Base-by-base conservation (phyloP, 92 coral and sea anemone genomes). In the Paramuricea clavata region DNA sequence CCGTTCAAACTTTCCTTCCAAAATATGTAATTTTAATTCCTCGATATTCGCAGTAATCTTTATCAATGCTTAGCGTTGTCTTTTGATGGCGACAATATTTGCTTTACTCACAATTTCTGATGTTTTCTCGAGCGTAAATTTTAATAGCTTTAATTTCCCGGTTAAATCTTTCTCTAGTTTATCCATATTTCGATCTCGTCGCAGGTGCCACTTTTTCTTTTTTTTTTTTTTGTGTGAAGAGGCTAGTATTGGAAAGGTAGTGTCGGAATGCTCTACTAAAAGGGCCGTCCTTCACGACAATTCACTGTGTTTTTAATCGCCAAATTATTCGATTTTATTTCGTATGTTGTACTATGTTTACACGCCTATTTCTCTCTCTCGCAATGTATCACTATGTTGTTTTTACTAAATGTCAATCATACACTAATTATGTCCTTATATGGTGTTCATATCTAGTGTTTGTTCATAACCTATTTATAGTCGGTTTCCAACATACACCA, bases 181-280 rank as follows among this genome's bases (percentile, higher is more conserved):
- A 5, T n/a, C n/a, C n/a, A n/a, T 21, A 6, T 72, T 72, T 41
- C 78, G 27, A 72, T 72, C 52, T 25, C 78, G 56, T 72, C 78
- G 56, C 4, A 41, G 56, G 78, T 72, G 78, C 54, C 78, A 72
- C 56, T 72, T 72, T 72, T n/a, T n/a, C n/a, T n/a, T n/a, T n/a
- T n/a, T n/a, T n/a, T n/a, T n/a, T n/a, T n/a, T n/a, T n/a, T n/a
- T n/a, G n/a, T n/a, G n/a, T n/a, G n/a, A n/a, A n/a, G n/a, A n/a
- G n/a, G n/a, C n/a, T n/a, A n/a, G n/a, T n/a, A n/a, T n/a, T n/a
- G n/a, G n/a, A n/a, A n/a, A n/a, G n/a, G n/a, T n/a, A n/a, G n/a
- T n/a, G 52, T 72, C 30, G 78, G 49, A 42, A 72, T 54, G 62
- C 62, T 0, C 62, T 54, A 54, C 19, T 54, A 10, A 54, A 54